Conservation (phyloP, 2,797 vertebrate genomes). For the Periophthalmus magnuspinnatus region DNA sequence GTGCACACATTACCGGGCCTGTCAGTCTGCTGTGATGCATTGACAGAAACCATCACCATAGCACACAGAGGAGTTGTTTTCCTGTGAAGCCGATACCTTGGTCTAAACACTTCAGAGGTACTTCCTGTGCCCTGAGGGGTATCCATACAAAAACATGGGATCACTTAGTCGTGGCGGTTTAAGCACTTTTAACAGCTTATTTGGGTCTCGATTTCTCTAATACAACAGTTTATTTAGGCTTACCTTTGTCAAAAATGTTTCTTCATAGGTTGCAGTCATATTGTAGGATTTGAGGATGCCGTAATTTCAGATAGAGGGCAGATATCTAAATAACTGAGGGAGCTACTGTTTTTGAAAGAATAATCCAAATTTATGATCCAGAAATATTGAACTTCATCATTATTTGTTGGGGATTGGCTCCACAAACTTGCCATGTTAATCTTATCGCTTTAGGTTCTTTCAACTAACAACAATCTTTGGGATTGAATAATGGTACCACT, state of each 20-base stretch:
- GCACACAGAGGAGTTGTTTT: constrained; percentile 37
- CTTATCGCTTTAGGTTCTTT: too few relatives aligned
- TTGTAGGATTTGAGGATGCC: too few relatives aligned
- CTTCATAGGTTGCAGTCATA: constrained; percentile 7
- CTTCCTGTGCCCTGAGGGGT: constrained; percentile 51
- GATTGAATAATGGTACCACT: too few relatives aligned
- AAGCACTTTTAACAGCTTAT: constrained; percentile 34
- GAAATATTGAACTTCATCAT: too few relatives aligned
- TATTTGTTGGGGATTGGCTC: too few relatives aligned
- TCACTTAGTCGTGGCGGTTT: constrained; percentile 61
- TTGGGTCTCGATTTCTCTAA: constrained; percentile 51
- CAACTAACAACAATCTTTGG: too few relatives aligned
- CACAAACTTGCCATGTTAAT: too few relatives aligned
- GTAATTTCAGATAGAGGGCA: too few relatives aligned
- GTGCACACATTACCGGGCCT: constrained; percentile 12
- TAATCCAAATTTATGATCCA: too few relatives aligned
- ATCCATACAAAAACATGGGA: constrained; percentile 56
- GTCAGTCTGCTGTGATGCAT: constrained; percentile 19
- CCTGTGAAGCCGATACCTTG: constrained; percentile 51
- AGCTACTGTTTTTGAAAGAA: too few relatives aligned
- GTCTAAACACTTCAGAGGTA: constrained; percentile 51
- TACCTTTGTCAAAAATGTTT: constrained; percentile 41
- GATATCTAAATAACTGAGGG: too few relatives aligned
- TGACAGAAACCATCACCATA: constrained; percentile 39
- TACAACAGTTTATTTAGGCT: constrained; percentile 46